phyloP scores from a whole-genome alignment of 2,888 invertebrate genomes.

The Andricus curvator region DNA sequence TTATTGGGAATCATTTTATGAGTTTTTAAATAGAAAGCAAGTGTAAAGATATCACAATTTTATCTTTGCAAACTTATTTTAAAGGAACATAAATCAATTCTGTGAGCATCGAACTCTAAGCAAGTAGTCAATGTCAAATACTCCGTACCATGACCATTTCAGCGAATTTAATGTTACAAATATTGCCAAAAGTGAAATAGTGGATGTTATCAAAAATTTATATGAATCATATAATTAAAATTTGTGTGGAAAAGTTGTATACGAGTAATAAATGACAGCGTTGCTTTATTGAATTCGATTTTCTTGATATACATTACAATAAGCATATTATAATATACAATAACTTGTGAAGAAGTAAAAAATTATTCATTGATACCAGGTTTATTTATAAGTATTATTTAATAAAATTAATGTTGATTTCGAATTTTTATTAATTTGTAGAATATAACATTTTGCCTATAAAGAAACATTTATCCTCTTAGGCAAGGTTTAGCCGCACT shows the following conservation, averaged over 20 bases:
- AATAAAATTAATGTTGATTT: too few species aligned
- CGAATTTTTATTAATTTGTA: too few species aligned
- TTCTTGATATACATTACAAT: slow-evolving; percentile 7
- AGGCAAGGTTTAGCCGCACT: too few species aligned
- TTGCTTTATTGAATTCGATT: slow-evolving; percentile 62
- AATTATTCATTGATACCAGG: too few species aligned
- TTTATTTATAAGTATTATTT: too few species aligned
- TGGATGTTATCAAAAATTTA: slow-evolving; percentile 55
- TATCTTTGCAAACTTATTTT: neutral
- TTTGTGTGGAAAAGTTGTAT: slow-evolving; percentile 65
- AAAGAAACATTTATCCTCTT: too few species aligned
- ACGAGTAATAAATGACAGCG: slow-evolving; percentile 67
- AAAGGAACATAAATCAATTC: neutral
- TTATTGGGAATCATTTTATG: too few species aligned
- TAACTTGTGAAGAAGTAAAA: too few species aligned
- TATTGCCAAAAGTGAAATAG: slow-evolving; percentile 48
- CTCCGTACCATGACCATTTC: slow-evolving; percentile 60
- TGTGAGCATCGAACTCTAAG: slow-evolving; percentile 2
- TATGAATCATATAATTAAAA: slow-evolving; percentile 64
- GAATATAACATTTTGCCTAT: too few species aligned
- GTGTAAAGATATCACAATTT: too few species aligned
- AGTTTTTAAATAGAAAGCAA: too few species aligned
- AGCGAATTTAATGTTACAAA: slow-evolving; percentile 46
- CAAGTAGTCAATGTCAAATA: slow-evolving; percentile 46
- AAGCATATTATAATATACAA: too few species aligned